phyloP scores from a whole-genome alignment of 2,888 invertebrate genomes.

The Tenthredo livida region DNA sequence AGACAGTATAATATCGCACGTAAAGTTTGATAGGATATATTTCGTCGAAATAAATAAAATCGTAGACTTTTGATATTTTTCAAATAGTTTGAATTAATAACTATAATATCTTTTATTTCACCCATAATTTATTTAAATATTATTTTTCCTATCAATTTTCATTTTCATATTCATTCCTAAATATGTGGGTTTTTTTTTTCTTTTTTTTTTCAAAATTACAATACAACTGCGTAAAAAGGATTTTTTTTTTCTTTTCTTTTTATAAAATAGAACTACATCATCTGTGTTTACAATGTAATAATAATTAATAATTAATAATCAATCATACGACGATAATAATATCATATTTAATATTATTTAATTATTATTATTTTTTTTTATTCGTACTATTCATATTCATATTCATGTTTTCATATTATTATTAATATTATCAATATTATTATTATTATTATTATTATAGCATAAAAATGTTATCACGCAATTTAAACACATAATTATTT shows the following conservation, averaged over 20 bases:
- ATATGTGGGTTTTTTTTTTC: constrained; percentile 54
- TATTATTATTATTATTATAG: constrained; percentile 60
- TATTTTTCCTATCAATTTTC: not conserved
- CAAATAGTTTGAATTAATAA: not conserved
- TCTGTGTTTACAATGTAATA: constrained; percentile 66
- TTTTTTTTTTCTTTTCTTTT: constrained; percentile 63
- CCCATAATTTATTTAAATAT: not conserved
- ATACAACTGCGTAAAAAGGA: constrained; percentile 66
- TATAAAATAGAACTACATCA: constrained; percentile 72
- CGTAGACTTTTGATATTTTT: not conserved
- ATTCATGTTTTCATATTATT: constrained; percentile 53
- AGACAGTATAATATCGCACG: not conserved
- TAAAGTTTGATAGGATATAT: not conserved
- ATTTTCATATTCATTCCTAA: constrained; percentile 59
- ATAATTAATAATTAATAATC: constrained; percentile 64
- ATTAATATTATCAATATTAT: constrained; percentile 55
- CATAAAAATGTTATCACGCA: constrained; percentile 70
- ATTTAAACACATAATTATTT: constrained; percentile 63
- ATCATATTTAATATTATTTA: constrained; percentile 2
- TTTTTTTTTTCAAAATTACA: constrained; percentile 62
- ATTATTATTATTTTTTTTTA: constrained; percentile 3
- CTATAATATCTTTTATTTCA: not conserved
- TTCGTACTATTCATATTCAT: constrained; percentile 59
- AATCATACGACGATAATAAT: constrained; percentile 63
- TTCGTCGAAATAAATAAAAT: not conserved